phyloP scores from a whole-genome alignment of 1,140 invertebrate species.

The Caligus rogercresseyi region DNA sequence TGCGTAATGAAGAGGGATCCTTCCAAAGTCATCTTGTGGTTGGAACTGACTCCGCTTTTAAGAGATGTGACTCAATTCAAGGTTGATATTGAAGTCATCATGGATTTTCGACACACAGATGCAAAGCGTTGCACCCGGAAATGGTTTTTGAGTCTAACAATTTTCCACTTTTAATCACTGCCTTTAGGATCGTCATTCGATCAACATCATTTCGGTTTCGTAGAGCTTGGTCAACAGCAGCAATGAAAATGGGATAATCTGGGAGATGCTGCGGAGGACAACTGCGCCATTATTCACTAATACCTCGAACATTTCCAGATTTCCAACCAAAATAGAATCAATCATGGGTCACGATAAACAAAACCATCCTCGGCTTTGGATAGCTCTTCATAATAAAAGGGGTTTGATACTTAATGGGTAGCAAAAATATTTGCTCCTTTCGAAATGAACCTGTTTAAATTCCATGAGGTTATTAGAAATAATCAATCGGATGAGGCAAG shows the following conservation, averaged over 20 bases:
- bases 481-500: neutral
- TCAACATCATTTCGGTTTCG: conserved; percentile 11
- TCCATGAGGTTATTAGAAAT: conserved; percentile 8
- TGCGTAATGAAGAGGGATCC: conserved; percentile 33
- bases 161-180: conserved; percentile 25
- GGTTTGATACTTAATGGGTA: conserved; percentile 23
- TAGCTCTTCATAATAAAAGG: conserved; percentile 21
- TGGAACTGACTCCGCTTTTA: conserved; percentile 25
- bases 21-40: conserved; percentile 24
- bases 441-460: conserved; percentile 17
- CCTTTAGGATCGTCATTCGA: conserved; percentile 23
- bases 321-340: neutral
- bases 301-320: neutral
- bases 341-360: neutral
- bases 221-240: conserved; percentile 25
- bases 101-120: conserved; percentile 30
- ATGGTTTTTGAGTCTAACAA: neutral
- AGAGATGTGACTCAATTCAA: conserved; percentile 27
- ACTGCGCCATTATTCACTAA: neutral
- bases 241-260: neutral
- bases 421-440: conserved; percentile 25
- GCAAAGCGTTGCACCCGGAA: conserved; percentile 27
- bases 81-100: conserved; percentile 28
- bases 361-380: neutral
- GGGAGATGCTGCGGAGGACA: neutral